Conservation (phyloP, 2,113 vertebrate species). For the Galeopterus variegatus region DNA sequence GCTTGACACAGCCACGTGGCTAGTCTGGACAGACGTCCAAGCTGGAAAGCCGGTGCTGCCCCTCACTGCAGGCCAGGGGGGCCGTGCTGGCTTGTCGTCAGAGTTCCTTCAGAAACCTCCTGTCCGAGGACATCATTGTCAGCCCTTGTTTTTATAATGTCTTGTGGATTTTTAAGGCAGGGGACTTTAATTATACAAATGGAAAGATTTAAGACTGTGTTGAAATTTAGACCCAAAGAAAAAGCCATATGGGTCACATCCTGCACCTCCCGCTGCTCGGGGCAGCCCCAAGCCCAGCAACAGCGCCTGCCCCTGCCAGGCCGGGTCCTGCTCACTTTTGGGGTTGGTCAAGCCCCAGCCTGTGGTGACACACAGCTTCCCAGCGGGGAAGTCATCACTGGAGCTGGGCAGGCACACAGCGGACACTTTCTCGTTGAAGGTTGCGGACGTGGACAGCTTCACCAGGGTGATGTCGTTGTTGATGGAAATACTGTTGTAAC, state of each 20-base stretch:
- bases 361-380: slow-evolving; percentile 89
- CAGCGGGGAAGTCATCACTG: slow-evolving; percentile 86
- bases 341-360: slow-evolving; percentile 92
- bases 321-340: slow-evolving; percentile 81
- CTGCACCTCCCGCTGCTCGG: neutral
- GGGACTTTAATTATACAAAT: neutral
- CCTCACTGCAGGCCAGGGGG: neutral
- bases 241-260: neutral
- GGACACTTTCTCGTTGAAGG: slow-evolving; percentile 84
- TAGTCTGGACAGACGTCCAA: too few relatives aligned
- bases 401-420: slow-evolving; percentile 90
- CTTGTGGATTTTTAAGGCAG: neutral
- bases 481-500: slow-evolving; percentile 87
- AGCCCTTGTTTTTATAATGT: neutral
- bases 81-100: fast-evolving
- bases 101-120: neutral
- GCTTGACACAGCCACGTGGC: too few relatives aligned
- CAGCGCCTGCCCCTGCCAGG: too few relatives aligned
- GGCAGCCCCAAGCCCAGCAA: neutral
- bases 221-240: neutral
- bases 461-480: slow-evolving; percentile 92
- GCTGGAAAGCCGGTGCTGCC: neutral
- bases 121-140: too few relatives aligned
- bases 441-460: slow-evolving; percentile 89
- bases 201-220: neutral